Evolutionary conservation across 2,888 invertebrate species (phyloP), one percentile per base, ranked within the genome.

Genomic region (Drosophila rubida): DNA sequence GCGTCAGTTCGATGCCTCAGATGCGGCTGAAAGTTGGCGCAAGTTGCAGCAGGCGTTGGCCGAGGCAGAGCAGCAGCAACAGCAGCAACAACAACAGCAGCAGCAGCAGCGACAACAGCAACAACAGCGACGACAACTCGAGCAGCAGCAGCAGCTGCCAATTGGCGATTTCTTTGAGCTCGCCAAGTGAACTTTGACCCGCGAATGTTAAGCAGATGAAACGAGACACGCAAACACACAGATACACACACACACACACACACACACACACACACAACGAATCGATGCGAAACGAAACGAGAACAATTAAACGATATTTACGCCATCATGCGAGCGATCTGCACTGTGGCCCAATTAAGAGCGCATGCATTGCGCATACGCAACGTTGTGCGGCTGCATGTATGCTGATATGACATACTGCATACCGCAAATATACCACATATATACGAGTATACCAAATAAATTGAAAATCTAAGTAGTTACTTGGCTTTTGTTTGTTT

Each of bases 251-350:
- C 37, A 19, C 51, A 53, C 35, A 41, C 39, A 41, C 25, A 53
- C n/a, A 61, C 42, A 37, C n/a, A 53, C 32, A 30, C 6, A 49
- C 41, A 48, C 54, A 57, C 37, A 58, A 39, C 49, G 64, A 54
- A 60, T 22, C 48, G 63, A 64, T 11, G 59, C 19, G 19, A 32
- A 58, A 39, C 49, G 64, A 54, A 60, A 25, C 48, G 63, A 64
- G 59, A 64, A 64, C 53, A 80, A 78, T 78, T 59, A 65, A 81
- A 79, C 66, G 81, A 81, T 81, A 81, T 81, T 81, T 81, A 84
- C 69, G 74, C 67, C 74, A 77, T 57, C 46, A 66, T 37, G 13
- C 41, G 44, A 71, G 57, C 54, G 67, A 66, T 66, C 75, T 32
- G 42, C 42, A 42, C 69, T 61, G 60, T 39, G 64, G 62, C 45